Percentiles rank a stretch among this genome's conserved stretches.
These are phyloP conservation scores for Mesopsocus fuscifrons DNA, from an alignment of 2,888 invertebrate genomes.

Conservation along the genomic window DNA sequence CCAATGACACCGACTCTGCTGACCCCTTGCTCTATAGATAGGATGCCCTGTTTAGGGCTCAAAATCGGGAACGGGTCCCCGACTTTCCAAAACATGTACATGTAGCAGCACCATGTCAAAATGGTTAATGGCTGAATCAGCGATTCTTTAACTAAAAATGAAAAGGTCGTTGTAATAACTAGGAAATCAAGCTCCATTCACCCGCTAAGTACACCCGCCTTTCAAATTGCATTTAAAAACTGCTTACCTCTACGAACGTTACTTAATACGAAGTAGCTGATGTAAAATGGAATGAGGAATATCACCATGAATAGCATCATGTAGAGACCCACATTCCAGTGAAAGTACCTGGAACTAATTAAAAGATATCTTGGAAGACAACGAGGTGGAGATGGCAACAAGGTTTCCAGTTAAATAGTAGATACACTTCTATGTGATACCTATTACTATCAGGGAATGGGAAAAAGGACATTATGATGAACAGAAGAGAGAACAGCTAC, in stretches of 20 bases:
- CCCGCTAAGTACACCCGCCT: not conserved
- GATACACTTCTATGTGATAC: no score
- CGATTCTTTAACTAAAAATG: slow-evolving; percentile 54
- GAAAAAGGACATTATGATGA: no score
- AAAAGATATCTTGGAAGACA: slow-evolving; percentile 9
- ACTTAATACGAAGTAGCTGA: slow-evolving; percentile 82
- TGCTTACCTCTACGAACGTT: slow-evolving; percentile 67
- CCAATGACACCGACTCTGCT: slow-evolving; percentile 97
- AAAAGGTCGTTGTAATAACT: slow-evolving; percentile 9
- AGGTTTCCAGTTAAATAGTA: no score
- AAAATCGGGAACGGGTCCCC: slow-evolving; percentile 97
- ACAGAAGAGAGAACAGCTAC: slow-evolving; percentile 8
- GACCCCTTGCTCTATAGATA: slow-evolving; percentile 73
- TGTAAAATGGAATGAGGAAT: slow-evolving; percentile 89
- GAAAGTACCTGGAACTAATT: slow-evolving; percentile 80
- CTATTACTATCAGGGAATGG: no score
- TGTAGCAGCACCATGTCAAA: slow-evolving; percentile 71
- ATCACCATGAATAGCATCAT: slow-evolving; percentile 85
- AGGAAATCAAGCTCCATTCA: not conserved
- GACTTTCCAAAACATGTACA: slow-evolving; percentile 96
- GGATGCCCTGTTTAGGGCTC: slow-evolving; percentile 84
- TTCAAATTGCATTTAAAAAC: slow-evolving; percentile 25
- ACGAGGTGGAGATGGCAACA: slow-evolving; percentile 22
- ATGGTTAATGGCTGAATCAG: slow-evolving; percentile 63
- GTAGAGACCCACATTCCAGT: slow-evolving; percentile 89